These are phyloP conservation scores for Aricia artaxerxes DNA, from an alignment of 2,888 invertebrate genomes.

Conservation along the genomic window DNA sequence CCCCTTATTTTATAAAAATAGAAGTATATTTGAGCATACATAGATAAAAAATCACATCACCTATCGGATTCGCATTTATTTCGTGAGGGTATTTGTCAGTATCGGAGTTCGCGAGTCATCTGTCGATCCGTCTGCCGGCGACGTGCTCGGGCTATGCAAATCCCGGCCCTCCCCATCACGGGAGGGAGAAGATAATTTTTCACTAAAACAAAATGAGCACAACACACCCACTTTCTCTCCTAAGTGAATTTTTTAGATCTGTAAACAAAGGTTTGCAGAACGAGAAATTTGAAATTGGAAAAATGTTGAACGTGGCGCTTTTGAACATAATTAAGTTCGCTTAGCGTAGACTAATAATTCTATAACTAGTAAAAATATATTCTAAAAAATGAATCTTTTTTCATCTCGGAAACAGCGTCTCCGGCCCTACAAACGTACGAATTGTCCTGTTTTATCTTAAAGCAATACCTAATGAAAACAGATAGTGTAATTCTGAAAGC, in stretches of 20 bases:
- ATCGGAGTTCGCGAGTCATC: slow-evolving; percentile 25
- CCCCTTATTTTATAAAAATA: too few species aligned
- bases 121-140: slow-evolving; percentile 45
- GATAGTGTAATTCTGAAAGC: slow-evolving; percentile 66
- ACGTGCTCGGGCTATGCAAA: slow-evolving; percentile 77
- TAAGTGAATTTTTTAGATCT: slow-evolving; percentile 16
- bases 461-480: slow-evolving; percentile 5
- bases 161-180: slow-evolving; percentile 64
- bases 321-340: neutral
- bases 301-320: neutral
- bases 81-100: slow-evolving; percentile 29
- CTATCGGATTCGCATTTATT: slow-evolving; percentile 20
- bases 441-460: neutral
- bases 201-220: slow-evolving; percentile 71
- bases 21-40: neutral
- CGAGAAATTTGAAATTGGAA: neutral
- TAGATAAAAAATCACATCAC: slow-evolving; percentile 6
- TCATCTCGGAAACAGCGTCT: neutral
- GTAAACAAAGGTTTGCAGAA: neutral
- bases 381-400: too few species aligned
- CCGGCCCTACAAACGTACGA: neutral
- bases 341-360: neutral
- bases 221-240: slow-evolving; percentile 64
- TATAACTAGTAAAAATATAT: too few species aligned
- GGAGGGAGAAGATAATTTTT: slow-evolving; percentile 66